Evolutionary conservation across 2,888 invertebrate genomes (phyloP).

Genomic region (Platycheirus rosarum): DNA sequence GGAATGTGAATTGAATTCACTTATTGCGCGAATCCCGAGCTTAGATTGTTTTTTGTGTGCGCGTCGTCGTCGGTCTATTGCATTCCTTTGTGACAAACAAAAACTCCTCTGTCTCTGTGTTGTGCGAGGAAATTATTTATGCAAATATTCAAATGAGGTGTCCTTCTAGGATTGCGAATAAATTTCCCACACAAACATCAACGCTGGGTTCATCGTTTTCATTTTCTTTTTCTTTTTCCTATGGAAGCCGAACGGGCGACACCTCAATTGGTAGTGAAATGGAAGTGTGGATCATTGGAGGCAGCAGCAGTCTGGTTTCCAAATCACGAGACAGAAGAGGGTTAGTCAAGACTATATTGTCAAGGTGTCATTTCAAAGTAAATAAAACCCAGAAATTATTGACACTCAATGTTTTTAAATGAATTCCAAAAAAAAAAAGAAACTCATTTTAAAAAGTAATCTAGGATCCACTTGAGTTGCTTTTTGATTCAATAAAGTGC

Average conservation of each 20-base stretch:
- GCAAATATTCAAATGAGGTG: constrained; percentile 70
- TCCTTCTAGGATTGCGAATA: constrained; percentile 60
- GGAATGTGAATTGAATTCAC: constrained; percentile 63
- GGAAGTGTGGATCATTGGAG: background rate
- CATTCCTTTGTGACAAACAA: constrained; percentile 52
- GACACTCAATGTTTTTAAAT: no score
- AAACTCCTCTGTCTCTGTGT: background rate
- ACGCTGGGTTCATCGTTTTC: constrained; percentile 5
- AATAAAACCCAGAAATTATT: no score
- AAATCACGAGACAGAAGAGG: no score
- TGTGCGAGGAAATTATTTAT: constrained; percentile 40
- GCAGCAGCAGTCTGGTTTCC: constrained; percentile 29
- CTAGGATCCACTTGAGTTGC: no score
- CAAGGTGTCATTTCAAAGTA: no score
- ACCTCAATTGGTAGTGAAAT: constrained; percentile 25
- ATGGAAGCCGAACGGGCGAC: constrained; percentile 4
- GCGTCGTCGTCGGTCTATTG: constrained; percentile 22
- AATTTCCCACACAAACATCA: constrained; percentile 41
- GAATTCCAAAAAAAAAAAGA: no score
- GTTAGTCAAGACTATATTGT: no score
- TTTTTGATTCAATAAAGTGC: no score
- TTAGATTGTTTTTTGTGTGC: constrained; percentile 42
- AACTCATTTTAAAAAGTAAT: no score
- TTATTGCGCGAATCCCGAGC: constrained; percentile 59
- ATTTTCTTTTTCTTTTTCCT: background rate